These are phyloP conservation scores for Chrysemys picta DNA, from an alignment of 2,113 vertebrate genomes.

Conservation along the genomic window DNA sequence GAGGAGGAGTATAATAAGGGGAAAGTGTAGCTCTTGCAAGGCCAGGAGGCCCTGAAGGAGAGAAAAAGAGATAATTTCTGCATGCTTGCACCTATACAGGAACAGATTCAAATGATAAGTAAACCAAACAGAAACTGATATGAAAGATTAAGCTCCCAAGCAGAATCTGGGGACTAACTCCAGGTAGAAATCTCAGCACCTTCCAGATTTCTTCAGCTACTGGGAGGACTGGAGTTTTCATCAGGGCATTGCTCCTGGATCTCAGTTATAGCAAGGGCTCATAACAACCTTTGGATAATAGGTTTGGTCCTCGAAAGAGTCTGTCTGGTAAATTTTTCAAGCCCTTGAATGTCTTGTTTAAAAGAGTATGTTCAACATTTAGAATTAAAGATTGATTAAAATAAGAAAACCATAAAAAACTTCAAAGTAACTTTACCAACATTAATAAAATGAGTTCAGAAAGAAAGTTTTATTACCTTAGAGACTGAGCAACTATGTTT, in stretches of 20 bases:
- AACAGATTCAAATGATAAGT: neutral
- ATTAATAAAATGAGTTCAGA: neutral
- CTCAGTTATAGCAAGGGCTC: neutral
- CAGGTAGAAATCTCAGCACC: neutral
- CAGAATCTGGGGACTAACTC: neutral
- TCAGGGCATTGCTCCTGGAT: neutral
- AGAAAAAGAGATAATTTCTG: neutral
- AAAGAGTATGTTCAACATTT: neutral
- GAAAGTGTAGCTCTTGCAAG: neutral
- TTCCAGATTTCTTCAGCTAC: neutral
- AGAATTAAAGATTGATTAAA: neutral
- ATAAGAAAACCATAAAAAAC: neutral
- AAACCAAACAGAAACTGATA: neutral
- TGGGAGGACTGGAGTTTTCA: neutral
- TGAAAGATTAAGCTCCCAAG: neutral
- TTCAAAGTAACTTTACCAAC: neutral
- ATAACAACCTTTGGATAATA: neutral
- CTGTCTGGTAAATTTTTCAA: neutral
- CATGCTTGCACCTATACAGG: neutral
- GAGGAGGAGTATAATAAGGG: neutral
- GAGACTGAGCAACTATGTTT: slow-evolving; percentile 95
- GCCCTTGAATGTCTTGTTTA: neutral
- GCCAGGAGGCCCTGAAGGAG: neutral
- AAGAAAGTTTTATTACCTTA: slow-evolving; percentile 84
- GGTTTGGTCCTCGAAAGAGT: neutral